Evolutionary conservation across 2,888 invertebrate species (phyloP), one percentile per base, ranked within the genome.

Genomic region (Copidosoma aretas): DNA sequence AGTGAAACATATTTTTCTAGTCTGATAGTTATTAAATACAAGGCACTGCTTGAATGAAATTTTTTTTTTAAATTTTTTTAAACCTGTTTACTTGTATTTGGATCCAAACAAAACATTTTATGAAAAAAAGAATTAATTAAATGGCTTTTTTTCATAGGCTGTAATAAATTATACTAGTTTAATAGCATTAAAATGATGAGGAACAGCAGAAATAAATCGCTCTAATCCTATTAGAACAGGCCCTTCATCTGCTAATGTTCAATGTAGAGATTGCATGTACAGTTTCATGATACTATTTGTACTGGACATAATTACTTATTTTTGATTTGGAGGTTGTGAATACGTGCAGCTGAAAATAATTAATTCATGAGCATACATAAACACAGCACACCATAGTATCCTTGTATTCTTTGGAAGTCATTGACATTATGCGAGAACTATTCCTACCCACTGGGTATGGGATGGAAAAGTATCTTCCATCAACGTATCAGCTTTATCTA

Each of bases 401-500:
- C 12, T 24, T 15, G 15, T 21, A 64, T 52, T 58, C 58, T 24
- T 46, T 32, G 25, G 66, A 15, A 46, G 43, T 46, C 3, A 60
- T 24, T 25, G 32, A 41, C 61, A 72, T 65, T 21, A 4, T 19
- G 21, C 25, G 5, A n/a, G 63, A 15, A 57, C n/a, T 54, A 24
- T 60, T 58, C 61, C 32, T 74, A 80, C 81, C 72, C 73, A 89
- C 89, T 92, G 91, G 59, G 98, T 90, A 81, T 93, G 91, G 70
- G 87, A 82, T 73, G 89, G 87, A 83, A 94, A 96, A 75, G 88
- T 88, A n/a, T 87, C 87, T 72, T 92, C 91, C 87, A 96, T 89
- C 76, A 99, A 86, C 85, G 95, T 95, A 83, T 99, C 99, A 32
- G 96, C 98, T 87, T 99, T 98, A 85, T 99, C 99, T n/a, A 99